Base-by-base conservation (phyloP, 2,113 vertebrate species). In the Leptosomus discolor region DNA sequence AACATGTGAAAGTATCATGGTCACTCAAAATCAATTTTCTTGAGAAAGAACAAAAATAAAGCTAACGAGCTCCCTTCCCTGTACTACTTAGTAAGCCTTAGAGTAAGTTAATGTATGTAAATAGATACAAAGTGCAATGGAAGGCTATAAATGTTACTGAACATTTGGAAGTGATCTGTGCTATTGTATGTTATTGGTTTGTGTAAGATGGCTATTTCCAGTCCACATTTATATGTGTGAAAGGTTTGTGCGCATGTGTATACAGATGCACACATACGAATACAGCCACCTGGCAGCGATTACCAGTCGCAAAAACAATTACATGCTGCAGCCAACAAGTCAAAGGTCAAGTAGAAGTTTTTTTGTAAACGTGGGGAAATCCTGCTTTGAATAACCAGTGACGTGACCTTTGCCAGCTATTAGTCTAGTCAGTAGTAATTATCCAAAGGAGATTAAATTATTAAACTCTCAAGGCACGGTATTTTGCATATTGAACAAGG, bases 391-490 rank as follows among this genome's bases (percentile, higher is more conserved):
- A 95, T 89, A 96, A 94, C 39, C 80, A 60, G 71, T 34, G 48
- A 24, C 61, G 82, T 92, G 87, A 91, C 90, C 94, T 94, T 91
- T 91, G 94, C 58, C 61, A 78, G 60, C 56, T 83, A 48, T 75
- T 92, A 92, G 86, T 78, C 80, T 82, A 82, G 71, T 91, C 6
- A 4, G 76, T 81, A 92, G 69, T 57, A 94, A 89, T 94, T 95
- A 87, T 71, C 91, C 77, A 84, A 91, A 81, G 24, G 50, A 86
- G 64, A 91, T 91, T 94, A 95, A 89, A 95, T 74, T 67, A 81
- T 45, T 46, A 68, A 60, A 43, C n/a, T 91, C 83, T 89, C 83
- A 70, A 89, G 27, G 61, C 3, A 3, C 85, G 27, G 30, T 71
- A 54, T 39, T 94, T 91, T 84, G 79, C 86, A 69, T 63, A 53